Percentiles rank a stretch among this genome's conserved stretches.
Evolutionary conservation across 2,113 vertebrate species (phyloP).

Genomic region (Synchiropus splendidus): DNA sequence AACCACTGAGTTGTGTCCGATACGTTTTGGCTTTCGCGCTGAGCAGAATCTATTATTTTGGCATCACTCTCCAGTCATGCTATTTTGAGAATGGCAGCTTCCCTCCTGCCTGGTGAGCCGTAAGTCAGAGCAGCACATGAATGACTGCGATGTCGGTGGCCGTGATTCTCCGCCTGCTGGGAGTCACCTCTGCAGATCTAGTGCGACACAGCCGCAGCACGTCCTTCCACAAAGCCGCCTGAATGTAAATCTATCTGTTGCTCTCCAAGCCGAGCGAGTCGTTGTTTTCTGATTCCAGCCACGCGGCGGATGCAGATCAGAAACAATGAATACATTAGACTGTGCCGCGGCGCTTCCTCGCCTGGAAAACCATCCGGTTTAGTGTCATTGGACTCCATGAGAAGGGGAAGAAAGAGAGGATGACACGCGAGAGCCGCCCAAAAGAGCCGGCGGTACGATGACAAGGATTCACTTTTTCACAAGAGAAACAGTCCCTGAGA

Average conservation of each 20-base stretch:
- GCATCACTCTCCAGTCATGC: conserved; percentile 19
- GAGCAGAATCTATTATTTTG: conserved; percentile 32
- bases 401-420: neutral
- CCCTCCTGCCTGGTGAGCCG: too few relatives aligned
- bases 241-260: conserved; percentile 6
- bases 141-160: too few relatives aligned
- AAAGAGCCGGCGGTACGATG: too few relatives aligned
- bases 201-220: neutral
- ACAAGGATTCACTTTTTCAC: too few relatives aligned
- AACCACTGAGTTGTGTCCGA: conserved; percentile 18
- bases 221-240: conserved; percentile 8
- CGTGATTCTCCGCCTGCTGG: too few relatives aligned
- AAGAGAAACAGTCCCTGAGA: too few relatives aligned
- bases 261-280: conserved; percentile 13
- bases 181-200: conserved; percentile 12
- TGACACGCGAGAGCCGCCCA: too few relatives aligned
- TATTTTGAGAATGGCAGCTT: conserved; percentile 52
- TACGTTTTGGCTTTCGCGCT: conserved; percentile 39
- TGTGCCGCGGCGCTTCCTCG: neutral
- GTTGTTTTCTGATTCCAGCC: conserved; percentile 9
- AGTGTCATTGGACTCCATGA: conserved; percentile 11
- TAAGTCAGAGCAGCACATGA: too few relatives aligned
- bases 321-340: conserved; percentile 4
- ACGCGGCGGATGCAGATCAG: conserved; percentile 7
- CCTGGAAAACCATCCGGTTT: conserved; percentile 3